Evolutionary conservation across 2,888 invertebrate genomes (phyloP).

Genomic region (Nesidiocoris tenuis): DNA sequence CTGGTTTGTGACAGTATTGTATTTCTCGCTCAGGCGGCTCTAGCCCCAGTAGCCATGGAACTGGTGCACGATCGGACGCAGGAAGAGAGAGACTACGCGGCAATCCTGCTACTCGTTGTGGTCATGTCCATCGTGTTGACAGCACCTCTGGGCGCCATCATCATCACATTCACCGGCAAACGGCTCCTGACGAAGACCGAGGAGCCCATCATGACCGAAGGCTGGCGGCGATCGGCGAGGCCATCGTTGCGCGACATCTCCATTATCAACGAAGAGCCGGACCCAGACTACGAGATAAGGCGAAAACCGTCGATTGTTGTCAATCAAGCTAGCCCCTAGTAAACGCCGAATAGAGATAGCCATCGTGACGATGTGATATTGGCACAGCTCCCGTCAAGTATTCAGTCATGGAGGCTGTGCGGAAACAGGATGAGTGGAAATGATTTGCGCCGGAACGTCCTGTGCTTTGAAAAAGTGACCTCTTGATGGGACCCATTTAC

Average conservation of each 20-base stretch:
- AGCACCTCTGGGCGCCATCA: slow-evolving; percentile 78
- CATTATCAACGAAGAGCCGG: slow-evolving; percentile 80
- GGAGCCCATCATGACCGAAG: slow-evolving; percentile 58
- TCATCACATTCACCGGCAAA: slow-evolving; percentile 77
- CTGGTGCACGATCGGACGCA: slow-evolving; percentile 58
- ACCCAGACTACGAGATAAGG: slow-evolving; percentile 54
- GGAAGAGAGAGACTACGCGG: slow-evolving; percentile 60
- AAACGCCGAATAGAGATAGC: background rate
- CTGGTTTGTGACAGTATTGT: no score
- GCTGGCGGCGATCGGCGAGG: slow-evolving; percentile 77
- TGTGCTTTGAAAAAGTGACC: no score
- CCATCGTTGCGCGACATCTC: slow-evolving; percentile 84
- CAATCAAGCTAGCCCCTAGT: slow-evolving; percentile 19
- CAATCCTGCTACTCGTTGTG: slow-evolving; percentile 72
- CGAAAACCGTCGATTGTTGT: slow-evolving; percentile 35
- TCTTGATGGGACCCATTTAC: no score
- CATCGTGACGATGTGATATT: background rate
- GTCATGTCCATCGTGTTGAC: slow-evolving; percentile 81
- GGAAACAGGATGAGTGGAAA: no score
- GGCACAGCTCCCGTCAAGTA: no score
- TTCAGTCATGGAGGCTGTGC: no score
- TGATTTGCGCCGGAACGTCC: no score
- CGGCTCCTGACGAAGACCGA: slow-evolving; percentile 75
- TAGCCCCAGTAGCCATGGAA: slow-evolving; percentile 75
- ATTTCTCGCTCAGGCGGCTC: slow-evolving; percentile 64